Evolutionary conservation across 1,140 invertebrate species (phyloP).

Genomic region (Drosophila virilis): DNA sequence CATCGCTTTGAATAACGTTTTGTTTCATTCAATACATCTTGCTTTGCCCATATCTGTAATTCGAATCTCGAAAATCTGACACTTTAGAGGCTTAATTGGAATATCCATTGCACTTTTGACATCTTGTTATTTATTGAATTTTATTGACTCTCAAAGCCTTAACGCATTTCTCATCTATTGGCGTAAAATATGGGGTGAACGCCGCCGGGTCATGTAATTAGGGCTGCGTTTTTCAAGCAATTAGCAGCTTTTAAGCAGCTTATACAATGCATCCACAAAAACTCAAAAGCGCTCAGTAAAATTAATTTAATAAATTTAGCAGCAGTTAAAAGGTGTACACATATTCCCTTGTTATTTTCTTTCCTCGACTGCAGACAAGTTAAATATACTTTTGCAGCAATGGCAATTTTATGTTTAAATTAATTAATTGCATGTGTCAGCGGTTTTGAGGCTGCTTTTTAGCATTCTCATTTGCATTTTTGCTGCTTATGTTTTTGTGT

Average conservation of each 20-base stretch:
- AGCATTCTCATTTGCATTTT: conserved; percentile 54
- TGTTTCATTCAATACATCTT: neutral
- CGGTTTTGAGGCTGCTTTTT: conserved; percentile 57
- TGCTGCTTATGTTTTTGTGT: conserved; percentile 25
- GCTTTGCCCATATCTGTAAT: neutral
- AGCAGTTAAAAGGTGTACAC: neutral
- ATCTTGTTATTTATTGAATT: neutral
- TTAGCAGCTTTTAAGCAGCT: conserved; percentile 69
- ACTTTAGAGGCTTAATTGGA: neutral
- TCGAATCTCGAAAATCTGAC: neutral
- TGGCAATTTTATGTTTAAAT: conserved; percentile 67
- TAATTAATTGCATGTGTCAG: conserved; percentile 79
- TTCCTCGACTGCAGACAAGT: neutral
- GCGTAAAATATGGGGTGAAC: neutral
- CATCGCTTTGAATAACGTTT: neutral
- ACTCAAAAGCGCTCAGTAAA: conserved; percentile 20
- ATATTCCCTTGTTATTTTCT: neutral
- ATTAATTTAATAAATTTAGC: conserved; percentile 53
- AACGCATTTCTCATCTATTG: neutral
- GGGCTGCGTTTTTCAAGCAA: conserved; percentile 51
- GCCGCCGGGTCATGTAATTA: conserved; percentile 1
- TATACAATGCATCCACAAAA: conserved; percentile 33
- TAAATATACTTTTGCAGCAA: conserved; percentile 46
- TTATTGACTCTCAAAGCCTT: conserved; percentile 22
- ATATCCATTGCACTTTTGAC: neutral